phyloP scores from a whole-genome alignment of 2,888 invertebrate genomes.

The Nowickia ferox region DNA sequence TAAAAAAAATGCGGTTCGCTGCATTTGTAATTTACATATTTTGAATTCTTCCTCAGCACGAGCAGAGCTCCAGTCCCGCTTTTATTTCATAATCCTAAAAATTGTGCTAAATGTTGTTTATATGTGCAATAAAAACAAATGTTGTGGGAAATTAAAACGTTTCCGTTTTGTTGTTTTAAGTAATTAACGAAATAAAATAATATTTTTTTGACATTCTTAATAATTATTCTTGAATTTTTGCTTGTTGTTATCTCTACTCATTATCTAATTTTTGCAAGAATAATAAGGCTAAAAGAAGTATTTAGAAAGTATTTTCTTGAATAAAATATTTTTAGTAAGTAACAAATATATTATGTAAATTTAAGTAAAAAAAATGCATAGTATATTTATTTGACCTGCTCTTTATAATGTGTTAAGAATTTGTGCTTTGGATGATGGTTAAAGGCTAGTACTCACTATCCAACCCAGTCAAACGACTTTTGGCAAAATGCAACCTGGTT shows the following conservation, averaged over 20 bases:
- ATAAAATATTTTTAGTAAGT: no score
- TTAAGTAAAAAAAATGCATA: no score
- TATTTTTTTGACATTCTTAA: not conserved
- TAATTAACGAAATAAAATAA: not conserved
- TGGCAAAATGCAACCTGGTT: no score
- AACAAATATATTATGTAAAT: no score
- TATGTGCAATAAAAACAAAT: slow-evolving; percentile 40
- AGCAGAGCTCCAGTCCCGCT: not conserved
- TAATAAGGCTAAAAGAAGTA: no score
- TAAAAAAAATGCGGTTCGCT: not conserved
- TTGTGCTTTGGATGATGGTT: no score
- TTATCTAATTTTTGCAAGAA: no score
- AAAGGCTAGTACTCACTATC: no score
- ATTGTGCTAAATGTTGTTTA: slow-evolving; percentile 12
- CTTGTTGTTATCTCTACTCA: not conserved
- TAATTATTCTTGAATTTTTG: not conserved
- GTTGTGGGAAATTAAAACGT: slow-evolving; percentile 78
- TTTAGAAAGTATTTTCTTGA: no score
- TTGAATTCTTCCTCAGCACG: not conserved
- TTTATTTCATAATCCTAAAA: not conserved
- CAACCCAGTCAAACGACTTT: no score
- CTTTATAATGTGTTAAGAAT: no score
- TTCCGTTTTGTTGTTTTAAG: slow-evolving; percentile 75
- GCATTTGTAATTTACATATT: not conserved
- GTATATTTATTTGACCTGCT: no score